Evolutionary conservation across 2,113 vertebrate species (phyloP), one percentile per base, ranked within the genome.

Genomic region (Prinia subflava): DNA sequence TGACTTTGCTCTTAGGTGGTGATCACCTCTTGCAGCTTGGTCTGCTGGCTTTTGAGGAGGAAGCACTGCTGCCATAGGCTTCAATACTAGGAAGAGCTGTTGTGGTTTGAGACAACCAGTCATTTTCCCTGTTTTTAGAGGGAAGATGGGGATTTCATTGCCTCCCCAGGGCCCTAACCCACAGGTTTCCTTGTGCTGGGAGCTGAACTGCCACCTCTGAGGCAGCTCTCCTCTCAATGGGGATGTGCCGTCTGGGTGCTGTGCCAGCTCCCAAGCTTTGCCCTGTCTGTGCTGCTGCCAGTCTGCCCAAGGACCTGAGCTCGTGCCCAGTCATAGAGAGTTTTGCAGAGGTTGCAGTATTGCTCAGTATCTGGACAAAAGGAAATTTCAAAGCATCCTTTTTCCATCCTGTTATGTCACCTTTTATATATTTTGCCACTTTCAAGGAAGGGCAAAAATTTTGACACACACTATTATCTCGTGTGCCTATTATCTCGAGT

Each of bases 241-340:
- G 17, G 13, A 33, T 14, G 9, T 52, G 42, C 11, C 20, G 3
- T 22, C 23, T 56, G 25, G 23, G 15, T 21, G 8, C 6, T 19
- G 15, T 25, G 57, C 69, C 7, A 16, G 21, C 20, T 74, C 47
- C 33, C 42, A 50, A 28, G 20, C 18, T 63, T 62, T 15, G 33
- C 63, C 0, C 0, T 31, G 7, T 47, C 53, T 46, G 6, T 59
- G 28, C 13, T 3, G 6, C 30, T 65, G 33, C 39, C 76, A 80
- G 21, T 22, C 41, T 11, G 2, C 13, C 24, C 46, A 44, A 35
- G n/a, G 37, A 69, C 50, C 33, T 0, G 0, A 56, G 30, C 15
- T 89, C 5, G 0, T 69, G 24, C 47, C 21, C 50, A 6, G 33
- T 62, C 84, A 47, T 31, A 39, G 20, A 73, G 30, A 13, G 27